Conservation (phyloP, 2,888 invertebrate species). For the Ischnura elegans region DNA sequence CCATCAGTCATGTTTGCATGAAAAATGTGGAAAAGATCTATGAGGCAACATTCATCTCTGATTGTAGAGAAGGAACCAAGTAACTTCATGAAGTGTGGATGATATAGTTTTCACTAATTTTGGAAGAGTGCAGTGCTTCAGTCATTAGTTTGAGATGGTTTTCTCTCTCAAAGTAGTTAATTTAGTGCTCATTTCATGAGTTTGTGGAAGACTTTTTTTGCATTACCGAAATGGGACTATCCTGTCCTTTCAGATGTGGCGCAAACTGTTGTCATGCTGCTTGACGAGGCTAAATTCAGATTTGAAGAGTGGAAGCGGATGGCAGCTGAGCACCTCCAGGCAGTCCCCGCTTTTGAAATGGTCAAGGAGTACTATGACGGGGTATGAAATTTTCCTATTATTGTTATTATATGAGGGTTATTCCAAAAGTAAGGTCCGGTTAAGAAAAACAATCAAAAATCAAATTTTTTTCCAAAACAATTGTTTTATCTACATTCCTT, state of each 20-base stretch:
- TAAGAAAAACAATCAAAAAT: too few species aligned
- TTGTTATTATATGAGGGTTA: too few species aligned
- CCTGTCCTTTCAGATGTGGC: slow-evolving; percentile 66
- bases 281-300: slow-evolving; percentile 72
- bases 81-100: background rate
- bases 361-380: slow-evolving; percentile 78
- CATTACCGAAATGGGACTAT: slow-evolving; percentile 56
- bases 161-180: slow-evolving; percentile 51
- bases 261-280: slow-evolving; percentile 44
- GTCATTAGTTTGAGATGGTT: background rate
- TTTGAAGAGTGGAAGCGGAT: slow-evolving; percentile 77
- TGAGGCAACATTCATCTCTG: too few species aligned
- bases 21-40: too few species aligned
- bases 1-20: too few species aligned
- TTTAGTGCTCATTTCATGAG: slow-evolving; percentile 49
- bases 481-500: too few species aligned
- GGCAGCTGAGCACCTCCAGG: slow-evolving; percentile 79
- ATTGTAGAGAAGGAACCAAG: background rate
- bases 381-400: slow-evolving; percentile 73
- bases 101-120: background rate
- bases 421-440: too few species aligned
- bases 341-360: slow-evolving; percentile 80
- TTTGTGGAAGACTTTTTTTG: slow-evolving; percentile 63
- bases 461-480: too few species aligned
- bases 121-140: background rate